phyloP scores from a whole-genome alignment of 2,888 invertebrate species.

The Ectobius pallidus region DNA sequence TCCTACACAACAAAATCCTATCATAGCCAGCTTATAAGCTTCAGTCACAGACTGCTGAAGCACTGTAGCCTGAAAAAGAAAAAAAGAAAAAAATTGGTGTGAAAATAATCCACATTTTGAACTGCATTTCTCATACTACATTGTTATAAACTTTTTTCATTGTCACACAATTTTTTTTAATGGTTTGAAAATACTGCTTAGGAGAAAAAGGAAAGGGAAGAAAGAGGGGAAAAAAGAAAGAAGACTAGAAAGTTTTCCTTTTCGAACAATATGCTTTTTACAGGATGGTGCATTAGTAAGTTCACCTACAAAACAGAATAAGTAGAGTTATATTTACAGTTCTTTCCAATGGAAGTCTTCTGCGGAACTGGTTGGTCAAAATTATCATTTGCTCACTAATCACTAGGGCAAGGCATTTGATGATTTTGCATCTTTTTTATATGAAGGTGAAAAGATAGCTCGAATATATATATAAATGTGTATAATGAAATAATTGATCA shows the following conservation, averaged over 20 bases:
- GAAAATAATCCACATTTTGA: not conserved
- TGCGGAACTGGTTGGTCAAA: not conserved
- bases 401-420: too few species aligned
- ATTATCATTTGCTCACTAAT: not conserved
- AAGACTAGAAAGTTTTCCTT: too few species aligned
- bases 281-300: not conserved
- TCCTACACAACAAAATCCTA: not conserved
- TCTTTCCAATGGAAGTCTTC: not conserved
- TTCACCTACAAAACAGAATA: not conserved
- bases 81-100: too few species aligned
- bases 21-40: not conserved
- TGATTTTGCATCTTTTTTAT: too few species aligned
- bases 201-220: not conserved
- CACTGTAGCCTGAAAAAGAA: not conserved
- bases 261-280: too few species aligned
- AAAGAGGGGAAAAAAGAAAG: not conserved
- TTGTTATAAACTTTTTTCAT: not conserved
- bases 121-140: not conserved
- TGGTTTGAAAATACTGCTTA: not conserved
- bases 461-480: too few species aligned
- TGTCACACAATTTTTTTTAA: not conserved
- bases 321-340: not conserved
- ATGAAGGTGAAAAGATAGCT: too few species aligned
- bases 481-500: too few species aligned
- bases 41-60: not conserved